phyloP scores from a whole-genome alignment of 35 echinoderm and acorn worm species.

The Ophioderma brevispina region DNA sequence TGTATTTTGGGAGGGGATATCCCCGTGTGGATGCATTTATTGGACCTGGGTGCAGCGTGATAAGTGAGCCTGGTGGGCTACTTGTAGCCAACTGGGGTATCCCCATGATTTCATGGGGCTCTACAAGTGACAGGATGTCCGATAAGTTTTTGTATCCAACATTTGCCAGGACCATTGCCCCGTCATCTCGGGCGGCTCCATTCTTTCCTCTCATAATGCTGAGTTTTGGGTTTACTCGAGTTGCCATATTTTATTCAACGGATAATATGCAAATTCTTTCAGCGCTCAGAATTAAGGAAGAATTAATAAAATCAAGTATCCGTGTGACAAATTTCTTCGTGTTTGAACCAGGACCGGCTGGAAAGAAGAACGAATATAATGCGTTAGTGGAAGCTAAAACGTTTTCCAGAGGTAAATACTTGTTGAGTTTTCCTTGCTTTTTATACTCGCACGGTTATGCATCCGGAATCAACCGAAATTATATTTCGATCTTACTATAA shows the following conservation, averaged over 20 bases:
- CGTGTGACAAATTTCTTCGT: not conserved
- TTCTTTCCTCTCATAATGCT: conserved; percentile 10
- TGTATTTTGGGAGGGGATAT: conserved; percentile 26
- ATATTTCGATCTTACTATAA: no score
- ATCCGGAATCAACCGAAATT: no score
- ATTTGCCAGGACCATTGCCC: conserved; percentile 20
- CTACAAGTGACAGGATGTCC: conserved; percentile 47
- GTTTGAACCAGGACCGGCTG: conserved; percentile 29
- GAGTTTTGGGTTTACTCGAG: not conserved
- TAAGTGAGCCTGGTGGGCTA: conserved; percentile 76
- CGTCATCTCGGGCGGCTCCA: not conserved
- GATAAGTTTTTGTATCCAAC: conserved; percentile 67
- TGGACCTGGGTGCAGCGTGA: conserved; percentile 67
- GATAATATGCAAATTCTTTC: conserved; percentile 24
- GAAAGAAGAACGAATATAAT: not conserved
- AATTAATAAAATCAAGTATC: not conserved
- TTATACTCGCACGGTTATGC: no score
- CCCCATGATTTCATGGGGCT: conserved; percentile 83
- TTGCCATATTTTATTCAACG: conserved; percentile 32
- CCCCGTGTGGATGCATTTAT: conserved; percentile 56
- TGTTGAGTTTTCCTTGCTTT: no score
- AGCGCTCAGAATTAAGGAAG: not conserved
- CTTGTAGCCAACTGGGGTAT: conserved; percentile 65
- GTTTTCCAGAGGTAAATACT: conserved; percentile 3
- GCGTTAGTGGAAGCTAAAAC: not conserved